Base-by-base conservation (phyloP, 2,113 vertebrate species). In the Indicator maculatus region DNA sequence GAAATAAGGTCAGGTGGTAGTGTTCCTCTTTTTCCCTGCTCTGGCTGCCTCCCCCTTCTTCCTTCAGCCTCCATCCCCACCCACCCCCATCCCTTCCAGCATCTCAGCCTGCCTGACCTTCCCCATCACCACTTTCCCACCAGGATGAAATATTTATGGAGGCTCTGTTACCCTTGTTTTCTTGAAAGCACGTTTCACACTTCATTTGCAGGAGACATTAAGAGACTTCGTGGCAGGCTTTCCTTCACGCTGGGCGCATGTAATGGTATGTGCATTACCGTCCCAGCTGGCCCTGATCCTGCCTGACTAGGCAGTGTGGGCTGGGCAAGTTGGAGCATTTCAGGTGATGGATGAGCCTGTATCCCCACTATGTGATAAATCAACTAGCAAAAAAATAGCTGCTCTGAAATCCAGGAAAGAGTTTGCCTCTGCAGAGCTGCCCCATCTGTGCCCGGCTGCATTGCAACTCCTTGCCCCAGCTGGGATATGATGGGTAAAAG, bases 111-210 rank as follows among this genome's bases (percentile, higher is more conserved):
- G 13, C 73, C 60, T 28, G 52, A 74, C 74, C 85, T 91, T 87
- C 71, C 77, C 58, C 2, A 4, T 80, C 2, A 0, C 85, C 79
- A 73, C 64, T 79, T 96, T 95, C 89, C 95, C 82, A 81, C 76
- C 30, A n/a, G 44, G 73, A 89, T 96, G 86, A 94, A 95, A 97
- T 93, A 95, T 95, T 95, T 80, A 96, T 76, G 7, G n/a, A 58
- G 87, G 60, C 83, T 97, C 89, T 0, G 56, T 93, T 95, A 90
- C 90, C 21, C 87, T 74, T 89, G 86, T 93, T 93, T 90, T 91
- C 85, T 72, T 85, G 90, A 90, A 93, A 96, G 85, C 8, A 0
- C 6, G 56, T 95, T 97, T 97, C 94, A 96, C 78, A 89, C 94
- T 94, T 95, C 85, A 72, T 94, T 96, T 96, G 93, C 73, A 33